A percentile compares a stretch with the other conserved stretches of the same genome.
Evolutionary conservation across 2,888 invertebrate genomes (phyloP).

Genomic region (Serrognathus titanus): DNA sequence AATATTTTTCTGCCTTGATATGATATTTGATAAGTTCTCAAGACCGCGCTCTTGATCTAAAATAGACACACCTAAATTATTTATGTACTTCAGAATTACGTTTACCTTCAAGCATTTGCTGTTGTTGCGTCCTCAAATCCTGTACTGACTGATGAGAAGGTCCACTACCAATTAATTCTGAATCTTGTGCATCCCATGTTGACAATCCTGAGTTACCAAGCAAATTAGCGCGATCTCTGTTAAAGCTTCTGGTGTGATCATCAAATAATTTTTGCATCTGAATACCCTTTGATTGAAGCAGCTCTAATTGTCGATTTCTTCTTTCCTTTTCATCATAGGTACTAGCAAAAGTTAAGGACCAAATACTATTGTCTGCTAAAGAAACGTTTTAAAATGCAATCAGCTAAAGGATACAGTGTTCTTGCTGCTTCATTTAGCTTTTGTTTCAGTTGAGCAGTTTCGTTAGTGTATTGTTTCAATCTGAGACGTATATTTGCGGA

Average conservation of each 20-base stretch:
- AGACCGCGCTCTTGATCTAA: conserved; percentile 74
- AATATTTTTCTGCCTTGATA: conserved; percentile 72
- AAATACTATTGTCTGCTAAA: neutral
- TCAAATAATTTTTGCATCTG: conserved; percentile 56
- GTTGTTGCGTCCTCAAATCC: conserved; percentile 58
- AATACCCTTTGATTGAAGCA: conserved; percentile 57
- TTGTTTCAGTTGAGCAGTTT: conserved; percentile 56
- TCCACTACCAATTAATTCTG: conserved; percentile 47
- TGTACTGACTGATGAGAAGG: conserved; percentile 43
- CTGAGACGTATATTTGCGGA: conserved; percentile 59
- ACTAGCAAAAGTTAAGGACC: conserved; percentile 40
- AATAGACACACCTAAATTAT: conserved; percentile 25
- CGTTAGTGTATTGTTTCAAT: conserved; percentile 60
- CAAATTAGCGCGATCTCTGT: conserved; percentile 41
- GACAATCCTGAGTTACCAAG: conserved; percentile 44
- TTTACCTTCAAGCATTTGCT: conserved; percentile 57
- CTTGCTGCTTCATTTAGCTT: conserved; percentile 54
- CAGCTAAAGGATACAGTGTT: conserved; percentile 44
- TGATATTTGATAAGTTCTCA: conserved; percentile 69
- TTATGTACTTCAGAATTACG: neutral
- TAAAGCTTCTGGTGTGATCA: conserved; percentile 36
- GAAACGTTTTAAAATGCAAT: neutral
- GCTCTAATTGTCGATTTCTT: conserved; percentile 59
- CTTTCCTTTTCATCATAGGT: conserved; percentile 62
- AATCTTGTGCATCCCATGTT: conserved; percentile 49